Evolutionary conservation across 2,888 invertebrate genomes (phyloP), one percentile per base, ranked within the genome.

Genomic region (Thera britannica): DNA sequence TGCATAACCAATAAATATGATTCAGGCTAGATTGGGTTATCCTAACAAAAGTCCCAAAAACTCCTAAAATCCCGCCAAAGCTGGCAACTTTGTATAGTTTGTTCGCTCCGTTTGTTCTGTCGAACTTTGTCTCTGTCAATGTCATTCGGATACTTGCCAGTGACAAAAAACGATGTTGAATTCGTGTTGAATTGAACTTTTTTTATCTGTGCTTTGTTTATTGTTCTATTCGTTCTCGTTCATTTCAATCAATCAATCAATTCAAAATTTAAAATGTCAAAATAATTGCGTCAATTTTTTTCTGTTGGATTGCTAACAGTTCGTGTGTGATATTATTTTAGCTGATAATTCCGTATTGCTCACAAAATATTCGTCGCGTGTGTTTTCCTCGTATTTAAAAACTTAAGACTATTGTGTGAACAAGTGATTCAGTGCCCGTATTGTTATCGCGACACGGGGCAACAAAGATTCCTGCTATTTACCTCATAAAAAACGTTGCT

Each of bases 401-500:
- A 76, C 68, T 72, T 73, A 73, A 73, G 79, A 79, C 76, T 78
- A 77, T 69, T 72, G 71, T 65, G 76, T 82, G 80, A 80, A 77
- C 79, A 80, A 80, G 75, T 78, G 79, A 79, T 75, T 73, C 76
- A 77, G 81, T 86, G 79, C 79, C 83, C 83, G 84, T 85, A 85
- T 84, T 87, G 86, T 80, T 77, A 71, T 75, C 69, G 67, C 77
- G 72, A 79, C 75, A 77, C 76, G 79, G 77, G 75, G 62, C 72
- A 78, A 80, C 77, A 84, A 84, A 82, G 83, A 82, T 85, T 79
- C 71, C 75, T 77, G 75, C 69, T 85, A 86, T 86, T 85, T 87
- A 83, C 79, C 41, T 74, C 74, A 82, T 84, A 83, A 83, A 80
- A 83, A 72, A 41, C 38, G 70, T 82, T 77, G 81, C 41, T 4